Evolutionary conservation across 2,113 vertebrate species (phyloP), one percentile per base, ranked within the genome.

Genomic region (Stictonetta naevosa): DNA sequence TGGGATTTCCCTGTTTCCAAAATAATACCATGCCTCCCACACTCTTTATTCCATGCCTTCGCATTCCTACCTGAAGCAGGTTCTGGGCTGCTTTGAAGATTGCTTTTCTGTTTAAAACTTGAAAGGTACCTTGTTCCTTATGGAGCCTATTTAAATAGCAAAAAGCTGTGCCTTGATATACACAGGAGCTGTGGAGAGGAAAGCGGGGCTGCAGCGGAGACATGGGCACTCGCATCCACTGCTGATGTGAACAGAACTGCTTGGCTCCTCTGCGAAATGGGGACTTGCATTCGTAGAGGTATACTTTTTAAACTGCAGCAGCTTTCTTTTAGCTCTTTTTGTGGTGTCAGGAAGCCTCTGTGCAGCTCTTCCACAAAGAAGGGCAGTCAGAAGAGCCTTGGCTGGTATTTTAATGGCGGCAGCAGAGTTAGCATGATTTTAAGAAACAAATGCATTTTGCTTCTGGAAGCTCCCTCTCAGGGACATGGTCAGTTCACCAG

Each of bases 1-100:
- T 95, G 95, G 96, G 96, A 97, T 96, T 96, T 96, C 96, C 95
- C 96, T 96, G 95, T 97, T 96, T 97, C 95, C 95, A 96, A 96
- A 96, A 97, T 78, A 96, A 96, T 95, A 95, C 88, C 92, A 53
- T 86, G 48, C 95, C 95, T 93, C 93, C 95, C 90, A 97, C 95
- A 19, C 88, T 78, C 88, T 90, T 93, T 96, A 88, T 92, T 96
- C 90, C 56, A 92, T 90, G 42, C 75, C 58, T 88, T 86, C 77
- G 0, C 92, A 90, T 95, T 96, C 95, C 73, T 92, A 96, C 66
- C 86, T 75, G 73, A 86, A 97, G 80, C 92, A 79, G 91, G 58
- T 95, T 94, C 67, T 88, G 93, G 79, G 86, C 42, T 92, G 76
- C 95, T 97, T 97, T 97, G 96, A 97, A 96, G 93, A 79, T 79